A percentile compares a stretch with the other conserved stretches of the same genome.
Evolutionary conservation across 2,888 invertebrate species (phyloP).

Genomic region (Napeogenes sylphis): DNA sequence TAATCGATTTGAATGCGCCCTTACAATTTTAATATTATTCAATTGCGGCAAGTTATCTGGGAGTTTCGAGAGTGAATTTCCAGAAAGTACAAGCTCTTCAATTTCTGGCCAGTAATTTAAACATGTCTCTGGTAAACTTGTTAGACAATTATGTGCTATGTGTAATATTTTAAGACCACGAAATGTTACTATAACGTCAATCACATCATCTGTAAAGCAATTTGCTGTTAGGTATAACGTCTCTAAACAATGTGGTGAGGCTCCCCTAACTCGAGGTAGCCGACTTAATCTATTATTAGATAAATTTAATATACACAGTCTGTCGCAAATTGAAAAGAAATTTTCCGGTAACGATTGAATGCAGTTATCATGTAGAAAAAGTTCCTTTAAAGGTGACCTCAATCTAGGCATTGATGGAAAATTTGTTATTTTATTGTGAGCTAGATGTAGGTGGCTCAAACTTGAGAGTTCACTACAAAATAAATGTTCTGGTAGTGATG

Average conservation of each 20-base stretch:
- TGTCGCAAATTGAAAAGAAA: slow-evolving; percentile 82
- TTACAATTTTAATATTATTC: slow-evolving; percentile 83
- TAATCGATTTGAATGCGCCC: slow-evolving; percentile 89
- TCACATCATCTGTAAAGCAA: slow-evolving; percentile 82
- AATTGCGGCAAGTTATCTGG: slow-evolving; percentile 86
- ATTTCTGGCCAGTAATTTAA: slow-evolving; percentile 86
- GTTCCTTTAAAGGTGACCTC: slow-evolving; percentile 81
- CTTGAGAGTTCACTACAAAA: slow-evolving; percentile 85
- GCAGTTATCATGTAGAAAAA: slow-evolving; percentile 88
- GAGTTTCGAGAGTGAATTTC: slow-evolving; percentile 85
- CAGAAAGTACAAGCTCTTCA: slow-evolving; percentile 89
- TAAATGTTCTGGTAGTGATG: slow-evolving; percentile 83
- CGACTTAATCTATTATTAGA: slow-evolving; percentile 87
- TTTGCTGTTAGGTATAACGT: slow-evolving; percentile 86
- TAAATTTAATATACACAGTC: slow-evolving; percentile 83
- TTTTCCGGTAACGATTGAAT: slow-evolving; percentile 85
- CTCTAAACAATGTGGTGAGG: slow-evolving; percentile 80
- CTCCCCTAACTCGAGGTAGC: slow-evolving; percentile 80
- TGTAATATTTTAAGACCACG: slow-evolving; percentile 83
- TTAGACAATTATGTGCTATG: slow-evolving; percentile 87
- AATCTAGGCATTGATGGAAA: slow-evolving; percentile 84
- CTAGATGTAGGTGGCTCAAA: slow-evolving; percentile 84
- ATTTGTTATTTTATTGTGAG: slow-evolving; percentile 85
- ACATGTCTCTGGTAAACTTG: slow-evolving; percentile 84
- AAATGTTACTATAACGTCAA: slow-evolving; percentile 82